Percentiles rank a stretch among this genome's conserved stretches.
Conservation (phyloP, 1,140 invertebrate species). For the Brachionus rubens region DNA sequence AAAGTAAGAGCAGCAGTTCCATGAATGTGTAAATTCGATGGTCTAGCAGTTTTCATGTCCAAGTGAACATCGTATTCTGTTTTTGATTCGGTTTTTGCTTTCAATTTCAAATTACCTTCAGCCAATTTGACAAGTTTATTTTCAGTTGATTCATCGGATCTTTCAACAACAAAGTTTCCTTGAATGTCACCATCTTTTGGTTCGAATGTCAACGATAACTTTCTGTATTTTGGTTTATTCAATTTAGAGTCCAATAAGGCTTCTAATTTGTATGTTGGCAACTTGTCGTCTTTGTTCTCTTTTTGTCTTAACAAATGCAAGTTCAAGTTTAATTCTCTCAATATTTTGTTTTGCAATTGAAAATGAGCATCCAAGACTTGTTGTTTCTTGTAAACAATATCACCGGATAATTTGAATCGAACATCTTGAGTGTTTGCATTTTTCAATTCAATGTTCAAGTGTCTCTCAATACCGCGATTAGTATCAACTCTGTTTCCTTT, state of each 20-base stretch:
- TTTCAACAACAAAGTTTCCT: neutral
- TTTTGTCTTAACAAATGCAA: neutral
- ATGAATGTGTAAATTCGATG: neutral
- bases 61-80: conserved; percentile 17
- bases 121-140: neutral
- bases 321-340: conserved; percentile 15
- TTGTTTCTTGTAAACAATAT: conserved; percentile 14
- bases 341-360: conserved; percentile 7
- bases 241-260: neutral
- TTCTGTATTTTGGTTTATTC: neutral
- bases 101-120: neutral
- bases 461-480: conserved; percentile 16
- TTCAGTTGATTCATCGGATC: neutral
- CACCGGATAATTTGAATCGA: conserved; percentile 14
- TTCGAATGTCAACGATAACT: neutral
- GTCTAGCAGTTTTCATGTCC: neutral
- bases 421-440: neutral
- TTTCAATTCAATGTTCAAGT: conserved; percentile 20
- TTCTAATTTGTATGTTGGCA: conserved; percentile 22
- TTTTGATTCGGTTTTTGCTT: neutral
- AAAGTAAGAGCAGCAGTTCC: neutral
- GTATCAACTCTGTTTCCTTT: conserved; percentile 21
- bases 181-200: neutral
- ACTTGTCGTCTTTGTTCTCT: neutral
- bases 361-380: conserved; percentile 1